Evolutionary conservation across 2,113 vertebrate species (phyloP).

Genomic region (Lepisosteus oculatus): DNA sequence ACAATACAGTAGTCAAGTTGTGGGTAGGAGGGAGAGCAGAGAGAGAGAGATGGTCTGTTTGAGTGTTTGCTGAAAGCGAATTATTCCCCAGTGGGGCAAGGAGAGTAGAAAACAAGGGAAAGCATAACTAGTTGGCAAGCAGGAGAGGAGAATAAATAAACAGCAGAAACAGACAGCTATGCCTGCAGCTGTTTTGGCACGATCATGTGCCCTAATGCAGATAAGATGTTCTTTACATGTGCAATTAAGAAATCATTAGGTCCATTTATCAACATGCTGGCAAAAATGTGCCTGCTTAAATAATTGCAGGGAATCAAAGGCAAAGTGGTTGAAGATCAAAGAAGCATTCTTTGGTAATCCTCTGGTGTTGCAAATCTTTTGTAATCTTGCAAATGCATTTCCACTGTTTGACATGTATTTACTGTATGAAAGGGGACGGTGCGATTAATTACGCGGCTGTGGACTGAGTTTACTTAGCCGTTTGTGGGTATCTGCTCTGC

Average conservation of each 20-base stretch:
- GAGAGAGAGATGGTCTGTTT: too few relatives aligned
- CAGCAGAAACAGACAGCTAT: background rate
- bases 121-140: too few relatives aligned
- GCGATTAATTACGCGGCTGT: constrained; percentile 56
- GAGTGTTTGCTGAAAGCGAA: too few relatives aligned
- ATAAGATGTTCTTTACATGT: constrained; percentile 33
- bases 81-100: too few relatives aligned
- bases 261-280: constrained; percentile 47
- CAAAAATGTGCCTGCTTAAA: constrained; percentile 41
- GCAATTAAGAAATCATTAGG: constrained; percentile 50
- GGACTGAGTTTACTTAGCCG: constrained; percentile 58
- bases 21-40: background rate
- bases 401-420: constrained; percentile 67
- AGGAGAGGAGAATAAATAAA: too few relatives aligned
- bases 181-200: background rate
- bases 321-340: constrained; percentile 64
- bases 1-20: too few relatives aligned
- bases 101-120: too few relatives aligned
- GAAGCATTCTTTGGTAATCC: constrained; percentile 64
- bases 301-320: constrained; percentile 66
- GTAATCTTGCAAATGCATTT: constrained; percentile 54
- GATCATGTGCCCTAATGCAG: constrained; percentile 18
- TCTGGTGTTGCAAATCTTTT: constrained; percentile 62
- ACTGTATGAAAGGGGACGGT: constrained; percentile 63
- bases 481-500: constrained; percentile 49